Base-by-base conservation (phyloP, 2,888 invertebrate genomes). In the Eurytoma adleriae region DNA sequence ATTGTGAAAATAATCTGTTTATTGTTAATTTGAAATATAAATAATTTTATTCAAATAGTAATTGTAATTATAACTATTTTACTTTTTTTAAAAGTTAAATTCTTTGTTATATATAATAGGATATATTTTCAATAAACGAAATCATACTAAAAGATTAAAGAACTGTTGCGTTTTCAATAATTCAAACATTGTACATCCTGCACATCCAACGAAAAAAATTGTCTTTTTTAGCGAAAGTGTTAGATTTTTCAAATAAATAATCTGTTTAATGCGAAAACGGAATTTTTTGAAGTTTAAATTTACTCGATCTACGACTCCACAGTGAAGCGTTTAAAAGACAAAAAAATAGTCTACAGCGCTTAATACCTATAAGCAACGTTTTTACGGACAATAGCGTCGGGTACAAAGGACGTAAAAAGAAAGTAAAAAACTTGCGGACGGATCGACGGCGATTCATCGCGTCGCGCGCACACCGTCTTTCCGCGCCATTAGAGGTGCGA, bases 101-200 rank as follows among this genome's bases (percentile, higher is more conserved):
- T 66, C 54, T 48, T 67, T 75, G 50, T 59, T 75, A 67, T 27
- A 24, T 59, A 75, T 67, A 16, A 56, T 57, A 16, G 59, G n/a
- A 66, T 75, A 14, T 50, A 67, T 67, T 75, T 75, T 67, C 14
- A 75, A 75, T 67, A 66, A 66, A 74, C 16, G 40, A 40, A 30
- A 48, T n/a, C n/a, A 48, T 64, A 64, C 13, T 64, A n/a, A 18
- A 64, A 40, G 16, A 57, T 40, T 30, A 24, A 52, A 14, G 4
- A 13, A 54, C 12, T 54, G 12, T 16, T 20, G 18, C 13, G 7
- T 14, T 13, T 20, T 10, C 13, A 68, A 68, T 3, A 68, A 68
- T 40, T 40, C 4, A 7, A 40, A 40, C 40, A 40, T 3, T 30
- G 30, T 40, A 40, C 40, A 40, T 24, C 24, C 24, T 24, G 24